Percentiles rank a stretch among this genome's conserved stretches.
phyloP scores from a whole-genome alignment of 2,797 vertebrate genomes.

The Tauraco hartlaubi region DNA sequence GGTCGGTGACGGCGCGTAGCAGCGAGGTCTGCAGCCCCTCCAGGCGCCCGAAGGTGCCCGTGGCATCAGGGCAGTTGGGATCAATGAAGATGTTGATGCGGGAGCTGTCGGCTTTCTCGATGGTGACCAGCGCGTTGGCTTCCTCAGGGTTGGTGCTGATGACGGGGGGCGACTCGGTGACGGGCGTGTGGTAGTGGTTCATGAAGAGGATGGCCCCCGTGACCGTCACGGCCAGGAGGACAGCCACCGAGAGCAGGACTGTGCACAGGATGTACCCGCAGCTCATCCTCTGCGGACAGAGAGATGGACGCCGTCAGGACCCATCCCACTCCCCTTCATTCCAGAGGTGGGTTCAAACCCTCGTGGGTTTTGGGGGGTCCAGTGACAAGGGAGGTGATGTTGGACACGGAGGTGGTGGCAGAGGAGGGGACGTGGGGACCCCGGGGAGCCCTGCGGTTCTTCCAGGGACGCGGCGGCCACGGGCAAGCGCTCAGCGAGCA shows the following conservation, averaged over 20 bases:
- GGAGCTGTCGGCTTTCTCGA: conserved; percentile 92
- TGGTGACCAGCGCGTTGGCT: conserved; percentile 94
- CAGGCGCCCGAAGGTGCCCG: conserved; percentile 88
- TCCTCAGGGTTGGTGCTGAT: conserved; percentile 95
- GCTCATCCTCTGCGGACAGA: conserved; percentile 87
- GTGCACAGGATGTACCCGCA: conserved; percentile 94
- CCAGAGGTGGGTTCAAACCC: neutral
- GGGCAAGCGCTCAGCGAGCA: neutral
- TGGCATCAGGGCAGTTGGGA: conserved; percentile 93
- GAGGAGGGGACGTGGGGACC: neutral
- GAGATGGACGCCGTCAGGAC: accelerated
- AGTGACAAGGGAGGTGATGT: neutral
- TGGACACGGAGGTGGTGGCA: accelerated
- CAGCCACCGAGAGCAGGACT: conserved; percentile 92
- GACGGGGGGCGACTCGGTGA: conserved; percentile 88
- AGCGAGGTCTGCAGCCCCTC: conserved; percentile 92
- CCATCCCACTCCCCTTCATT: accelerated
- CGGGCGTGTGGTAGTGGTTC: conserved; percentile 90
- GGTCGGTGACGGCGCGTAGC: conserved; percentile 88
- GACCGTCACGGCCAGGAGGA: conserved; percentile 91
- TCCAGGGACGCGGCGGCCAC: neutral
- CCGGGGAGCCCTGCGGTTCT: neutral
- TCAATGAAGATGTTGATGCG: conserved; percentile 98
- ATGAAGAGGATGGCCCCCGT: conserved; percentile 95
- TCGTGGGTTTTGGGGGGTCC: accelerated